phyloP scores from a whole-genome alignment of 2,113 vertebrate species.

The Gymnocephalus cernua region DNA sequence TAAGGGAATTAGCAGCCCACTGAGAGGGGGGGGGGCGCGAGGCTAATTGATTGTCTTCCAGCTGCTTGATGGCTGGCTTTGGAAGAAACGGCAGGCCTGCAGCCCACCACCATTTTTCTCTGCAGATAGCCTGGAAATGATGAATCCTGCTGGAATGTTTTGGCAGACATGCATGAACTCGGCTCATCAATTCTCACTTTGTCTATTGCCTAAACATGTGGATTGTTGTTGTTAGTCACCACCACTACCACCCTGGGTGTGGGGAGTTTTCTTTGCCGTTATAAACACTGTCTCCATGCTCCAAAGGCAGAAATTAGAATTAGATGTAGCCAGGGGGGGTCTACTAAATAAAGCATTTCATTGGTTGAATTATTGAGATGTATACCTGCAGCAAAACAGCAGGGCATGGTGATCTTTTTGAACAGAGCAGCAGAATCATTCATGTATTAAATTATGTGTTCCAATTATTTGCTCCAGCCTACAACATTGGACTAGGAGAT shows the following conservation, averaged over 20 bases:
- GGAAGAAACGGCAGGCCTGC: slow-evolving; percentile 40
- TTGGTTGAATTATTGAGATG: slow-evolving; percentile 81
- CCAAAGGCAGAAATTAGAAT: slow-evolving; percentile 64
- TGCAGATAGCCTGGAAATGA: slow-evolving; percentile 46
- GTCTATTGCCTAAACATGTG: slow-evolving; percentile 57
- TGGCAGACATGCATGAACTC: slow-evolving; percentile 31
- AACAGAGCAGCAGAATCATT: slow-evolving; percentile 58
- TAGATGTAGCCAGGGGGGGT: slow-evolving; percentile 55
- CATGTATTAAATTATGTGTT: slow-evolving; percentile 71
- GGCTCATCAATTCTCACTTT: slow-evolving; percentile 29
- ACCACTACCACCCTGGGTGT: slow-evolving; percentile 25
- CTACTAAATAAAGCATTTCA: slow-evolving; percentile 77
- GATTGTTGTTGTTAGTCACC: slow-evolving; percentile 33
- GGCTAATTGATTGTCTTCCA: slow-evolving; percentile 79
- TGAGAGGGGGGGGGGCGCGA: slow-evolving; percentile 35
- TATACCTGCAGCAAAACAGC: slow-evolving; percentile 76
- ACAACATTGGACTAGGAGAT: slow-evolving; percentile 12
- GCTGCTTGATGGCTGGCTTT: slow-evolving; percentile 69
- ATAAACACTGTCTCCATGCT: slow-evolving; percentile 55
- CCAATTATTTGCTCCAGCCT: slow-evolving; percentile 50
- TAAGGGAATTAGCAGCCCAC: slow-evolving; percentile 55
- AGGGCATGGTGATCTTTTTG: slow-evolving; percentile 49
- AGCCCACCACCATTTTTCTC: slow-evolving; percentile 41
- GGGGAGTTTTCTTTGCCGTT: slow-evolving; percentile 37
- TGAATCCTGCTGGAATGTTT: slow-evolving; percentile 40